Base-by-base conservation (phyloP, 2,888 invertebrate species). In the Koerneria pararmatus region DNA sequence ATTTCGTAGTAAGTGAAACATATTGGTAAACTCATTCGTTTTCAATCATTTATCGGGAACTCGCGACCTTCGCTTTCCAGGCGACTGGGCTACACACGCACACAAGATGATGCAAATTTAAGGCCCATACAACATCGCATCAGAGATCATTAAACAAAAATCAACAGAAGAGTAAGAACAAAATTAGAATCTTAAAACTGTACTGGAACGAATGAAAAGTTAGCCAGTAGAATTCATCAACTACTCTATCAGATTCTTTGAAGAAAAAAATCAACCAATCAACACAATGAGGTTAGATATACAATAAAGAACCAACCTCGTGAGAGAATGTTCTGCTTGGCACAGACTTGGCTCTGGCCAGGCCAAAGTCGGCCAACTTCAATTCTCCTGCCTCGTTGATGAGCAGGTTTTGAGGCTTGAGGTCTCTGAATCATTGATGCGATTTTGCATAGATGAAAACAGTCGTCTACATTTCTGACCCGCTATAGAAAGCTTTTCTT, bases 261-360 rank as follows among this genome's bases (percentile, higher is more conserved):
- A n/a, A n/a, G n/a, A n/a, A n/a, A n/a, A n/a, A n/a, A n/a, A n/a
- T n/a, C n/a, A n/a, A n/a, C n/a, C n/a, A n/a, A n/a, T n/a, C n/a
- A n/a, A n/a, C n/a, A n/a, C n/a, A n/a, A n/a, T n/a, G n/a, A n/a
- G 29, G 46, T n/a, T 27, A 22, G 27, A 58, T 34, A 22, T 61
- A 74, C 78, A 76, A 76, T 19, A 75, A 65, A 35, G 78, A 74
- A 51, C 75, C 71, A n/a, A 86, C 86, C 86, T 98, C 97, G 85
- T 95, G 93, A 19, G 94, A 94, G 87, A 95, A 98, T 57, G 97
- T 98, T 85, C 94, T 92, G 85, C 93, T 94, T 71, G 97, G 97
- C 74, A 98, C 95, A 69, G 95, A 95, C 87, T 97, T 97, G 80
- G 97, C 97, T 79, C 98, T 88, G 73, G 97, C 97, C 78, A 98